Percentiles rank a stretch among this genome's conserved stretches.
Evolutionary conservation across 2,888 invertebrate genomes (phyloP).

Genomic region (Hirtodrosophila alboralis): DNA sequence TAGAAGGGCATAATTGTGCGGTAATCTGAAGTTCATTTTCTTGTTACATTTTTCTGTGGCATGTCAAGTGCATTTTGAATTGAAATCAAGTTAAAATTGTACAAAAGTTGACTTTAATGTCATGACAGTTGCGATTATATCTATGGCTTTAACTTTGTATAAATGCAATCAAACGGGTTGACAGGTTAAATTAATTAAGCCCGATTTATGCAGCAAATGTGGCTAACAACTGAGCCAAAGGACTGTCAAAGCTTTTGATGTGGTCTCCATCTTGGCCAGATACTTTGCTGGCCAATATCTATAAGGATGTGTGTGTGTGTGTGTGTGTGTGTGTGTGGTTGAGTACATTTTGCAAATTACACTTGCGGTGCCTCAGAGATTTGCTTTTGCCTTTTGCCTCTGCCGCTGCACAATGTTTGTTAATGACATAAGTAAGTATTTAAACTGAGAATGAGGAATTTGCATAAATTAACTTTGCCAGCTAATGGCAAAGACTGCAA

Average conservation of each 20-base stretch:
- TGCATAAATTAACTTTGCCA: conserved; percentile 67
- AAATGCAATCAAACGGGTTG: conserved; percentile 62
- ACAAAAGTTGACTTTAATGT: conserved; percentile 21
- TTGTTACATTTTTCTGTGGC: neutral
- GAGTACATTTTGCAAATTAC: conserved; percentile 67
- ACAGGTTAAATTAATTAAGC: conserved; percentile 73
- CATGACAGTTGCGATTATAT: conserved; percentile 4
- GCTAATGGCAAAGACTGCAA: conserved; percentile 36
- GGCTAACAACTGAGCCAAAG: conserved; percentile 2
- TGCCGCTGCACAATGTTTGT: conserved; percentile 45
- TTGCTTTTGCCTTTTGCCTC: conserved; percentile 34
- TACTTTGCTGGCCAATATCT: conserved; percentile 36
- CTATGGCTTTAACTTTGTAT: conserved; percentile 42
- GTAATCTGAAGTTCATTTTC: no score
- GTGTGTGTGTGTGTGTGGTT: conserved; percentile 41
- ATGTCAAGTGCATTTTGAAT: conserved; percentile 33
- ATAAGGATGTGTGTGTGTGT: neutral
- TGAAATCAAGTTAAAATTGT: conserved; percentile 19
- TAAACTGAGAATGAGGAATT: conserved; percentile 62
- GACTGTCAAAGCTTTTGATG: conserved; percentile 57
- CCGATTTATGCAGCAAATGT: conserved; percentile 56
- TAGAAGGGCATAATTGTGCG: no score
- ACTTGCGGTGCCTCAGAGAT: conserved; percentile 60
- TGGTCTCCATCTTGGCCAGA: conserved; percentile 62
- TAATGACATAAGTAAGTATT: conserved; percentile 73